phyloP scores from a whole-genome alignment of 2,113 vertebrate species.

The Scatophagus argus region DNA sequence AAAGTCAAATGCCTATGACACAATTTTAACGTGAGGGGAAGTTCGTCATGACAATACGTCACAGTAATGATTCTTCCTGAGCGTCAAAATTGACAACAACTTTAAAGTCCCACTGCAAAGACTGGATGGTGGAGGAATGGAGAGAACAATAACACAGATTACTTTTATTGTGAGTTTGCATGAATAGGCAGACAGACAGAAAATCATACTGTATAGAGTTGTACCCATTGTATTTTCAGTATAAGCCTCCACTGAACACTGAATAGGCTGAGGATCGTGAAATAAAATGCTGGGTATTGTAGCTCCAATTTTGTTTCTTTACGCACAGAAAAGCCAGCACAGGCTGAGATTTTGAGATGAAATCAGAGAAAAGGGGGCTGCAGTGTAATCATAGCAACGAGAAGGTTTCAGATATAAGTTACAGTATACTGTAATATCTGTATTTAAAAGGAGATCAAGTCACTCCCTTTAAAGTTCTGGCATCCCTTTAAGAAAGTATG shows the following conservation, averaged over 20 bases:
- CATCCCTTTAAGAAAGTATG: not conserved
- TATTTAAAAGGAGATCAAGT: not conserved
- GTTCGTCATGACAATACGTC: slow-evolving; percentile 8
- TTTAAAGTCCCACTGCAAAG: slow-evolving; percentile 23
- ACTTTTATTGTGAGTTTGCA: slow-evolving; percentile 49
- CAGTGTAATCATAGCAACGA: slow-evolving; percentile 34
- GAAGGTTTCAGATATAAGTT: slow-evolving; percentile 4
- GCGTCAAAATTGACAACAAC: slow-evolving; percentile 21
- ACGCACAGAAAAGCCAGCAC: slow-evolving; percentile 29
- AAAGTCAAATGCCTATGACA: too few relatives aligned
- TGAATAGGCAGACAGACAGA: slow-evolving; percentile 54
- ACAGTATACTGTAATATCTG: not conserved
- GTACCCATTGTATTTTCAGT: slow-evolving; percentile 46
- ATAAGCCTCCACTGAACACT: slow-evolving; percentile 52
- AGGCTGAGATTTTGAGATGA: slow-evolving; percentile 43
- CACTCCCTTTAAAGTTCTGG: not conserved
- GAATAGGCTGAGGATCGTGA: slow-evolving; percentile 53
- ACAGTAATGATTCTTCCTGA: slow-evolving; percentile 23
- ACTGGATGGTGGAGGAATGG: slow-evolving; percentile 35
- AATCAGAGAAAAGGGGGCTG: slow-evolving; percentile 37
- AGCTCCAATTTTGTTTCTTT: slow-evolving; percentile 59
- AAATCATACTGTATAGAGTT: slow-evolving; percentile 54
- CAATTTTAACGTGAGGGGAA: too few relatives aligned
- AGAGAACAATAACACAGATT: slow-evolving; percentile 61
- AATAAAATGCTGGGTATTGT: slow-evolving; percentile 55